Evolutionary conservation across 2,888 invertebrate genomes (phyloP).

Genomic region (Sinohyriopsis cumingii): DNA sequence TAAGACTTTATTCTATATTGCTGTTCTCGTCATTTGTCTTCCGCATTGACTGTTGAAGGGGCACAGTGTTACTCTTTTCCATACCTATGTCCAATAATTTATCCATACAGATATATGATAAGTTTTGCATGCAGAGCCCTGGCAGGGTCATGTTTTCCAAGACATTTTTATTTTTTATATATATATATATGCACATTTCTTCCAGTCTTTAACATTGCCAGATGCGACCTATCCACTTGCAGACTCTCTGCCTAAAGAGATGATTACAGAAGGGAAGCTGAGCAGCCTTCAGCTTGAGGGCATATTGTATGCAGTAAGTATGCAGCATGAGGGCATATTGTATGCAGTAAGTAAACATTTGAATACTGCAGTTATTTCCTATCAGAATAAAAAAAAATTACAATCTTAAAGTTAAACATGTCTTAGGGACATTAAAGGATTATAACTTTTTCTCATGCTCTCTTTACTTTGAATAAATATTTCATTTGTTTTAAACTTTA

Average conservation of each 20-base stretch:
- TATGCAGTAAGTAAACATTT: constrained; percentile 67
- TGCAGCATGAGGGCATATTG: constrained; percentile 67
- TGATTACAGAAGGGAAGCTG: constrained; percentile 56
- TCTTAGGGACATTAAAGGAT: no score
- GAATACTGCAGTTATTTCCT: constrained; percentile 12
- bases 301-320: constrained; percentile 65
- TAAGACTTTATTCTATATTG: no score
- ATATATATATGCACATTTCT: background rate
- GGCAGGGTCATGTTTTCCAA: background rate
- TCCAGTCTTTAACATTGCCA: constrained; percentile 60
- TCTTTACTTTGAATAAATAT: no score
- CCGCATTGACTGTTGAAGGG: no score
- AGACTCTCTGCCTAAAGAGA: constrained; percentile 54
- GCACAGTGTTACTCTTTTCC: no score
- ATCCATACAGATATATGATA: background rate
- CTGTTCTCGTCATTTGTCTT: no score
- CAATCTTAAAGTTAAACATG: no score
- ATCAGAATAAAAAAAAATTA: no score
- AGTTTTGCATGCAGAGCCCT: background rate
- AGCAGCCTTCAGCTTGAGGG: constrained; percentile 69
- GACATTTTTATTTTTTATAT: background rate
- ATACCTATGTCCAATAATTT: no score
- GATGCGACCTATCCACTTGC: constrained; percentile 57
- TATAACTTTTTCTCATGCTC: no score
- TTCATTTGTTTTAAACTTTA: no score